A percentile compares a stretch with the other conserved stretches of the same genome.
Evolutionary conservation across 2,797 vertebrate species (phyloP).

Genomic region (Poecilia velifera): DNA sequence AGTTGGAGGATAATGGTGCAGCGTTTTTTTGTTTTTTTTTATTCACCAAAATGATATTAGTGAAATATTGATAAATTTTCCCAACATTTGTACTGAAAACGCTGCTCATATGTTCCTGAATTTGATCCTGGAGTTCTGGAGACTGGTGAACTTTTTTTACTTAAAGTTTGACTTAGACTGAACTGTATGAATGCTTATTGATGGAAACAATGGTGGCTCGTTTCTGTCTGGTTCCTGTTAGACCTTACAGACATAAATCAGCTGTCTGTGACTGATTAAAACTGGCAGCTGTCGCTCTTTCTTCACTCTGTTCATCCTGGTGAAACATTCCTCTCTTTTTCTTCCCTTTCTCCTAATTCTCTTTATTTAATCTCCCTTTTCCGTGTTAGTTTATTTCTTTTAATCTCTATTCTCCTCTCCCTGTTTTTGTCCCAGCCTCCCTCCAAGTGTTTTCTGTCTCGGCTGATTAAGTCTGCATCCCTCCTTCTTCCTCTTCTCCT

Average conservation of each 20-base stretch:
- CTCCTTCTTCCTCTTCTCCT: background rate
- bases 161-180: background rate
- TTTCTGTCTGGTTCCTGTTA: conserved; percentile 33
- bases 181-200: conserved; percentile 13
- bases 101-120: too few species aligned
- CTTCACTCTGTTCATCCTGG: conserved; percentile 3
- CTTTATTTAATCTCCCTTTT: background rate
- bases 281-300: conserved; percentile 58
- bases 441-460: background rate
- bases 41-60: too few species aligned
- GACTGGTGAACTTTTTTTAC: too few species aligned
- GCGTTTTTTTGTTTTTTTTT: too few species aligned
- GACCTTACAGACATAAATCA: conserved; percentile 54
- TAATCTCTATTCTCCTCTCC: conserved; percentile 2
- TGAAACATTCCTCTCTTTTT: background rate
- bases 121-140: too few species aligned
- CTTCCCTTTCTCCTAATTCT: conserved; percentile 1
- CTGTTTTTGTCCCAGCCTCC: background rate
- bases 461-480: conserved; percentile 1
- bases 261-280: conserved; percentile 60
- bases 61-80: too few species aligned
- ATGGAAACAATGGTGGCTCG: conserved; percentile 13
- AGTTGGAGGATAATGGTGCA: too few species aligned
- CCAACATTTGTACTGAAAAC: too few species aligned
- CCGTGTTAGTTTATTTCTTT: background rate